These are phyloP conservation scores for Spodoptera exigua DNA, from an alignment of 2,888 invertebrate genomes.

Conservation along the genomic window DNA sequence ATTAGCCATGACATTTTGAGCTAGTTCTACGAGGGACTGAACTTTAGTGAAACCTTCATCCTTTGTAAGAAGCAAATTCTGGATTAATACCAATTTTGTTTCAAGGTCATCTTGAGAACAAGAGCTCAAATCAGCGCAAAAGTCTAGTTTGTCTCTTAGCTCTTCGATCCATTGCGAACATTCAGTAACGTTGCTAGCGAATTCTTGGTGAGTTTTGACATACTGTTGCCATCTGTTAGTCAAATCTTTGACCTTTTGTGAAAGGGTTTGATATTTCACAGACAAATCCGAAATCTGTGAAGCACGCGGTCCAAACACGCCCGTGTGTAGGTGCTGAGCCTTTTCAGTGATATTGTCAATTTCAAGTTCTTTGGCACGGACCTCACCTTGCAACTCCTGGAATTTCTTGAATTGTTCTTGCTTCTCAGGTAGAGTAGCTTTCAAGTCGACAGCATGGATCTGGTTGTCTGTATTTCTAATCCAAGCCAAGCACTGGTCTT, in stretches of 20 bases:
- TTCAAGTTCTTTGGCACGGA: slow-evolving; percentile 96
- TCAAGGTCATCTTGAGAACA: slow-evolving; percentile 96
- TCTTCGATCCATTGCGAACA: slow-evolving; percentile 95
- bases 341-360: slow-evolving; percentile 97
- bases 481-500: slow-evolving; percentile 96
- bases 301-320: slow-evolving; percentile 92
- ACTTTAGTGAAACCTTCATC: slow-evolving; percentile 97
- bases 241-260: slow-evolving; percentile 96
- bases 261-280: slow-evolving; percentile 96
- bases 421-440: slow-evolving; percentile 94
- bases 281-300: slow-evolving; percentile 97
- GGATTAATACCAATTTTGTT: slow-evolving; percentile 94
- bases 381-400: slow-evolving; percentile 95
- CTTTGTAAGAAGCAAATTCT: slow-evolving; percentile 96
- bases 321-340: slow-evolving; percentile 95
- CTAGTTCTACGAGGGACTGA: slow-evolving; percentile 96
- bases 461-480: slow-evolving; percentile 96
- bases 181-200: slow-evolving; percentile 94
- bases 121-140: slow-evolving; percentile 95
- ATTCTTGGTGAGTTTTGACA: slow-evolving; percentile 96
- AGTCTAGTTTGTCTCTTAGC: slow-evolving; percentile 94
- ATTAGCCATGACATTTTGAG: slow-evolving; percentile 96
- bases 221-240: slow-evolving; percentile 97
- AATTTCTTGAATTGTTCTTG: slow-evolving; percentile 94
- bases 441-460: slow-evolving; percentile 96